Evolutionary conservation across 2,888 invertebrate species (phyloP), one percentile per base, ranked within the genome.

Genomic region (Leucoma salicis): DNA sequence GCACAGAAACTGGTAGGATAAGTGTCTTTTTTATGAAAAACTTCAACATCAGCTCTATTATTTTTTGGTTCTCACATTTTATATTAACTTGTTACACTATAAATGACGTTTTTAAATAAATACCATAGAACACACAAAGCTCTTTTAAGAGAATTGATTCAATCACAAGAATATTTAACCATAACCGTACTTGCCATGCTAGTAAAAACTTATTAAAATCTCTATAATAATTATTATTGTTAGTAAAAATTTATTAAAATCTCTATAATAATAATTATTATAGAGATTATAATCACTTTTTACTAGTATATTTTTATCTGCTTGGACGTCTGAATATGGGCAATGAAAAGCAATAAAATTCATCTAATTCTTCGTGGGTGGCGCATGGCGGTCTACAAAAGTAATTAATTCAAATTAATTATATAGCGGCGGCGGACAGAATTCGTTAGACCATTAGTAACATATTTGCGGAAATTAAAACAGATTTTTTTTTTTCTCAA

Each of bases 381-480:
- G 42, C 46, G 54, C 44, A 57, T 59, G 54, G 57, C 13, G 28
- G 41, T 35, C 31, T 46, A 49, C 44, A 35, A 41, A 52, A 52
- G 35, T 53, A 55, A 59, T 60, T 59, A 60, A 52, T 55, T 46
- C 43, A 11, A 13, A 13, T 29, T 13, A 13, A 29, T 29, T 29
- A 29, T n/a, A n/a, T 29, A 29, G 7, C 13, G 7, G 14, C 25
- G n/a, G 4, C 29, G 6, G 1, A 5, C 7, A 29, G 1, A 21
- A 29, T 13, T n/a, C n/a, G n/a, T n/a, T n/a, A n/a, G n/a, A n/a
- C n/a, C n/a, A 29, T 29, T 4, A 5, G 13, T 29, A 29, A 13
- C 2, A n/a, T 12, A 7, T 13, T 12, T 13, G 14, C 13, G 13
- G 14, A 29, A 29, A 3, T 29, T 13, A 7, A 29, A 29, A 29